phyloP scores from a whole-genome alignment of 2,888 invertebrate species.

The Oligia strigilis region DNA sequence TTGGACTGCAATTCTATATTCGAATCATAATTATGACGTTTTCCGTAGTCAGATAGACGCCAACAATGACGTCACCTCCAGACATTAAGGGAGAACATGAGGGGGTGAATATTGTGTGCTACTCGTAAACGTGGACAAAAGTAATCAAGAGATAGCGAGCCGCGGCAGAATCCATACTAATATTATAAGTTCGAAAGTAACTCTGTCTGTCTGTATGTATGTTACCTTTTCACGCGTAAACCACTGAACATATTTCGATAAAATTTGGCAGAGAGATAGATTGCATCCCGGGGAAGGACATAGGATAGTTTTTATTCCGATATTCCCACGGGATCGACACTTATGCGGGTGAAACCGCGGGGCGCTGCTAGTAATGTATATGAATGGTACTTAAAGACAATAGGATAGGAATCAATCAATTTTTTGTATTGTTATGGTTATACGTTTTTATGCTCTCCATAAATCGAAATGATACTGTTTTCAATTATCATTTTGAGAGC shows the following conservation, averaged over 20 bases:
- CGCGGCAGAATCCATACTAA: no score
- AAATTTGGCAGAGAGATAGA: no score
- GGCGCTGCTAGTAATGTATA: no score
- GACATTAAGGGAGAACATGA: not conserved
- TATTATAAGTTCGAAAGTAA: no score
- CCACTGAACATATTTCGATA: no score
- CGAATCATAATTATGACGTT: constrained; percentile 18
- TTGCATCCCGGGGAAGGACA: no score
- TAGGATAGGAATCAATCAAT: constrained; percentile 28
- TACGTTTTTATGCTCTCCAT: constrained; percentile 19
- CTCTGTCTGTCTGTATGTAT: no score
- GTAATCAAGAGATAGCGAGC: constrained; percentile 5
- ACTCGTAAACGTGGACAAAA: constrained; percentile 11
- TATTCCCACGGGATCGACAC: no score
- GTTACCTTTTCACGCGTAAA: no score
- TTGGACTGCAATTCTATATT: constrained; percentile 8
- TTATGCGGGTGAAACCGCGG: no score
- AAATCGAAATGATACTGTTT: constrained; percentile 1
- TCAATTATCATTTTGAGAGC: not conserved
- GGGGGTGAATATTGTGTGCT: constrained; percentile 3
- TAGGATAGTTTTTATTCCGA: no score
- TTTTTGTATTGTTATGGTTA: constrained; percentile 23
- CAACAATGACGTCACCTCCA: constrained; percentile 26
- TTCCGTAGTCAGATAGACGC: constrained; percentile 26
- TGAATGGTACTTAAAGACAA: constrained; percentile 29